Percentiles rank a stretch among this genome's conserved stretches.
phyloP scores from a whole-genome alignment of 2,888 invertebrate species.

The Reticulitermes lucifugus region DNA sequence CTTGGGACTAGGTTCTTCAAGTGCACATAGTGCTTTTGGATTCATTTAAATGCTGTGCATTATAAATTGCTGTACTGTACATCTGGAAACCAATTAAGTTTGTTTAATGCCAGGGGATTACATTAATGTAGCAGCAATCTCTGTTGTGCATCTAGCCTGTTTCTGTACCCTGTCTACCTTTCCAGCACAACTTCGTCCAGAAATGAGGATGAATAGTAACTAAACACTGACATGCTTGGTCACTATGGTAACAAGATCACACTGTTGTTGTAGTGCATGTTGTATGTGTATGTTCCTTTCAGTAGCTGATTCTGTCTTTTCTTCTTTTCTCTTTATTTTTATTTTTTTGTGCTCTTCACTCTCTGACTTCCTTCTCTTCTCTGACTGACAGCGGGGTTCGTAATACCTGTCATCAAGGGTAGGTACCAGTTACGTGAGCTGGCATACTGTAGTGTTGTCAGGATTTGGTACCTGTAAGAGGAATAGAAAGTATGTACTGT shows the following conservation, averaged over 20 bases:
- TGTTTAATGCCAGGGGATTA: not conserved
- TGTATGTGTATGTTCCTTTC: conserved; percentile 41
- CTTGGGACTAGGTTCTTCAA: too few species aligned
- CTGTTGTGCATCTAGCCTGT: not conserved
- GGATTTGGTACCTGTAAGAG: too few species aligned
- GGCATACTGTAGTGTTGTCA: not conserved
- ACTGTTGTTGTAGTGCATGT: conserved; percentile 46
- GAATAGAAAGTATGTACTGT: too few species aligned
- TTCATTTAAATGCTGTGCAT: not conserved
- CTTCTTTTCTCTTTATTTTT: conserved; percentile 57
- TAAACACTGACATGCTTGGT: not conserved
- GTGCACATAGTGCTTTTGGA: too few species aligned
- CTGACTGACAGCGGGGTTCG: conserved; percentile 61
- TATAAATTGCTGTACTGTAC: not conserved
- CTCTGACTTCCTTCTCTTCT: conserved; percentile 60
- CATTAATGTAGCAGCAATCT: not conserved
- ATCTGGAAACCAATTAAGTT: not conserved
- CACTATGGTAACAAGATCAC: conserved; percentile 5
- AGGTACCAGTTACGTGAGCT: conserved; percentile 58
- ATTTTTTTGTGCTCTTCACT: conserved; percentile 61
- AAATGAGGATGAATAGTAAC: not conserved
- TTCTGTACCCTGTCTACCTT: not conserved
- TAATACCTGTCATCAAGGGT: conserved; percentile 64
- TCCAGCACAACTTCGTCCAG: too few species aligned
- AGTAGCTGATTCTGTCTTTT: conserved; percentile 53